These are phyloP conservation scores for Alectura lathami DNA, from an alignment of 2,113 vertebrate genomes.

Conservation along the genomic window DNA sequence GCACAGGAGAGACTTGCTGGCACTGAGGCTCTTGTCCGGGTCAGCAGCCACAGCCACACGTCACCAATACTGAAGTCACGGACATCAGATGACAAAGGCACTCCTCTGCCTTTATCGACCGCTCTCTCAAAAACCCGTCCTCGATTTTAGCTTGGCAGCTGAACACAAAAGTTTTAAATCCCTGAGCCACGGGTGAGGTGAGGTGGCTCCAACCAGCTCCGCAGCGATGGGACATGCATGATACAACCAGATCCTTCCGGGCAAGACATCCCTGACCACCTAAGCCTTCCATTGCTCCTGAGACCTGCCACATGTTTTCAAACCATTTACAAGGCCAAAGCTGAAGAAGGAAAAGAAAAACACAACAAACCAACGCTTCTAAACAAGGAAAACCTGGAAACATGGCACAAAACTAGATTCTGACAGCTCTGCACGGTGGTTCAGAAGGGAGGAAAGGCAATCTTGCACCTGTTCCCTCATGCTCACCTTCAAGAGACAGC, in stretches of 20 bases:
- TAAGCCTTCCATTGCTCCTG: neutral
- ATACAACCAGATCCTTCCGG: neutral
- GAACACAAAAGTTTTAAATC: accelerated
- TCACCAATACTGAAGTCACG: accelerated
- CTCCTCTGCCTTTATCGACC: neutral
- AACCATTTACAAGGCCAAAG: accelerated
- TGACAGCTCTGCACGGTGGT: neutral
- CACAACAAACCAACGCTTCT: neutral
- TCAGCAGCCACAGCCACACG: neutral
- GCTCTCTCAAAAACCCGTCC: neutral
- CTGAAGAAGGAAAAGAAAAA: neutral
- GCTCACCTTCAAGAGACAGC: neutral
- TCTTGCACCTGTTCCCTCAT: neutral
- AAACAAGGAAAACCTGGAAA: neutral
- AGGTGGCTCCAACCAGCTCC: neutral
- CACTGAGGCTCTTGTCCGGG: neutral
- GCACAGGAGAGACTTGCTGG: neutral
- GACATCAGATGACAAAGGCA: neutral
- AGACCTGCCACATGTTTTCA: neutral
- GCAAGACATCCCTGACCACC: neutral
- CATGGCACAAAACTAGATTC: neutral
- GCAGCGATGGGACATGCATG: accelerated
- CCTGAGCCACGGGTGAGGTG: accelerated
- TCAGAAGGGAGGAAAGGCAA: neutral
- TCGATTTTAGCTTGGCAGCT: neutral